phyloP scores from a whole-genome alignment of 2,113 vertebrate species.

The Daphoenositta chrysoptera region DNA sequence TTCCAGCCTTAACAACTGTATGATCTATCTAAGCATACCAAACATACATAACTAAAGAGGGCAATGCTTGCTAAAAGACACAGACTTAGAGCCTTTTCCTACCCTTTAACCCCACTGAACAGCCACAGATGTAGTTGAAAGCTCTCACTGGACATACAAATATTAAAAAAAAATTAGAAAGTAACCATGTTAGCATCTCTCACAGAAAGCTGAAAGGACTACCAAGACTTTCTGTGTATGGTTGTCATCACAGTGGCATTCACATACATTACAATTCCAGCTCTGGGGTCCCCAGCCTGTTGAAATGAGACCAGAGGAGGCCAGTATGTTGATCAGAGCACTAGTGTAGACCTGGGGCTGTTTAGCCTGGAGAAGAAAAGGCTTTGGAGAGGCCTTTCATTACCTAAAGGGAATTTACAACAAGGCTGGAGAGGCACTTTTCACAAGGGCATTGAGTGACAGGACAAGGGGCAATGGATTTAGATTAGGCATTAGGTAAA shows the following conservation, averaged over 20 bases:
- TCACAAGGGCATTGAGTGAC: not conserved
- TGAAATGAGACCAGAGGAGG: not conserved
- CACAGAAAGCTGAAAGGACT: not conserved
- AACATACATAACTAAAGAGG: not conserved
- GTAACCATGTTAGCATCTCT: not conserved
- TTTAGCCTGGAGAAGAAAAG: not conserved
- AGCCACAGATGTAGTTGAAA: not conserved
- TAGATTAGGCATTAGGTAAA: not conserved
- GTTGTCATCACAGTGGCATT: not conserved
- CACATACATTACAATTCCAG: not conserved
- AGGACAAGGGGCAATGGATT: not conserved
- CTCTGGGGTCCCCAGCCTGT: not conserved
- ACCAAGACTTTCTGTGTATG: not conserved
- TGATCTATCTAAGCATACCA: not conserved
- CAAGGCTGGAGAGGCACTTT: not conserved
- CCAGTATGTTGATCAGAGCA: not conserved
- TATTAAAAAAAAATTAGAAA: not conserved
- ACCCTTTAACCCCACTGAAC: not conserved
- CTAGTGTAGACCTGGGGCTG: not conserved
- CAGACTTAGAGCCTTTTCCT: not conserved
- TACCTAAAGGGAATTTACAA: not conserved
- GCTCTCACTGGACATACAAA: not conserved
- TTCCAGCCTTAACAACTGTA: not conserved
- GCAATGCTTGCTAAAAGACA: not conserved
- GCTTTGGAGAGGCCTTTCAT: not conserved